Evolutionary conservation across 2,888 invertebrate species (phyloP).

Genomic region (Heliconius charithonia): DNA sequence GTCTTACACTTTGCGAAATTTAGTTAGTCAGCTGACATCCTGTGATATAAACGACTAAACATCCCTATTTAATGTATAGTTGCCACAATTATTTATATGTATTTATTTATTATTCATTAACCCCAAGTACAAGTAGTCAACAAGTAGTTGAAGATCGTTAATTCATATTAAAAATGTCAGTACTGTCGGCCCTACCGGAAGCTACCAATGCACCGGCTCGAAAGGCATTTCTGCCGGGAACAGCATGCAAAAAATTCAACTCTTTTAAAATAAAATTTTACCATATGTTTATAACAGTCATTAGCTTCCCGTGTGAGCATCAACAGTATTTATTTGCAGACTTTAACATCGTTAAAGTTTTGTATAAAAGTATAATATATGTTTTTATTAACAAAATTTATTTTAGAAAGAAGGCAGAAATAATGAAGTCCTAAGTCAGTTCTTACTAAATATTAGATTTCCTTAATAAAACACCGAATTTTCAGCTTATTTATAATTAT

Average conservation of each 20-base stretch:
- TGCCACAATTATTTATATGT: background rate
- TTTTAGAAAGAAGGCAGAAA: background rate
- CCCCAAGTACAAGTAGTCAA: background rate
- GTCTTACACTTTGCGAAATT: no score
- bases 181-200: background rate
- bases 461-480: background rate
- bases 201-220: constrained; percentile 8
- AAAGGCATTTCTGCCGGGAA: background rate
- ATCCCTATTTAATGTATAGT: no score
- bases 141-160: background rate
- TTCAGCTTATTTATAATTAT: no score
- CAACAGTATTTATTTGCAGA: constrained; percentile 9
- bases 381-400: background rate
- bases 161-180: background rate
- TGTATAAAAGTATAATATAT: background rate
- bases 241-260: background rate
- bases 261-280: background rate
- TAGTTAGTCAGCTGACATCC: no score
- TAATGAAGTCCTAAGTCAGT: no score
- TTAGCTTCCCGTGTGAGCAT: constrained; percentile 2
- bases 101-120: background rate
- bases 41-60: no score
- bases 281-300: constrained; percentile 9
- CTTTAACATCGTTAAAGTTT: background rate
- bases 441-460: background rate